Base-by-base conservation (phyloP, 37 sponge, comb jelly and placozoan species). In the Cliona cf. orientalis region DNA sequence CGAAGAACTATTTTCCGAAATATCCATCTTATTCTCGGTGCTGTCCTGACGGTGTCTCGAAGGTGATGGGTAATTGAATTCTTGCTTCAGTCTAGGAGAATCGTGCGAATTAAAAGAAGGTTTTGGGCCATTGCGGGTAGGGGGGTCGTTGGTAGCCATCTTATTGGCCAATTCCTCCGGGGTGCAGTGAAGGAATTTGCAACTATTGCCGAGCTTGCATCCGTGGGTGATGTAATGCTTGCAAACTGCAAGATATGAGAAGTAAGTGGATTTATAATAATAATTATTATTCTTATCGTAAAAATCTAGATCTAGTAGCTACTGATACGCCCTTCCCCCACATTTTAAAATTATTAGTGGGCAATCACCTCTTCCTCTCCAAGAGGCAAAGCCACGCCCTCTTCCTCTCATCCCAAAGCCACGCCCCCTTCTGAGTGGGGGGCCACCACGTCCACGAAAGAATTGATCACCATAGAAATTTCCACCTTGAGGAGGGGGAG, bases 171-270 rank as follows among this genome's bases (percentile, higher is more conserved):
- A 56, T 41, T 86, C 80, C 44, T 78, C 79, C 0, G 87, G 87
- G 2, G 80, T 79, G 34, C 60, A 69, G 76, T 91, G 91, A 0
- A 86, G 78, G 36, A 91, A 91, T 26, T 69, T 42, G 58, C 91
- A 91, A 41, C 62, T 42, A 32, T 34, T 58, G 0, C 91, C 91
- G 33, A 86, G 74, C 21, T 49, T 38, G 43, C 91, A 91, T 46
- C 91, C 91, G 28, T 91, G 87, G 22, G 78, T 81, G 0, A 82
- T 69, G 38, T 78, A 91, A 68, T 91, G 91, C 33, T 86, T 80
- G 74, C 91, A 91, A 17, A 91, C 79, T 37, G n/a, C n/a, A n/a
- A n/a, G n/a, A n/a, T n/a, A n/a, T n/a, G n/a, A n/a, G n/a, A n/a
- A n/a, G n/a, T n/a, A n/a, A n/a, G n/a, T n/a, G n/a, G n/a, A n/a